Evolutionary conservation across 1,140 invertebrate genomes (phyloP).

Genomic region (Adelges cooleyi): DNA sequence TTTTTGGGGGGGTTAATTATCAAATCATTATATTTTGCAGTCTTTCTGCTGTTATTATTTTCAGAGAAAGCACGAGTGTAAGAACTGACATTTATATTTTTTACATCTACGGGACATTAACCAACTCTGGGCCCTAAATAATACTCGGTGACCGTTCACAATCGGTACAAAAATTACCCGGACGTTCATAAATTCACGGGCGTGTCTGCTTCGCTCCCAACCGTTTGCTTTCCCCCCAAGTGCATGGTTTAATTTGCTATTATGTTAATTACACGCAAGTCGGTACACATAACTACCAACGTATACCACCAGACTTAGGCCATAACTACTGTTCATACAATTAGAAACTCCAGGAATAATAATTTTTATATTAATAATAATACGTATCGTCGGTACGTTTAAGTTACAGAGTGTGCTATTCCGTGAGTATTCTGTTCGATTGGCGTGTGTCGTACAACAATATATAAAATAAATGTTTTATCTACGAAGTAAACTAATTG

Average conservation of each 20-base stretch:
- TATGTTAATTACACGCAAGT: constrained; percentile 17
- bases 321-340: too few species aligned
- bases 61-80: background rate
- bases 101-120: constrained; percentile 26
- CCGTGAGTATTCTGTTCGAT: too few species aligned
- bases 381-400: too few species aligned
- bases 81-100: constrained; percentile 15
- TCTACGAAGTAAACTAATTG: too few species aligned
- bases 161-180: constrained; percentile 21
- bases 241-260: constrained; percentile 23
- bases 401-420: too few species aligned
- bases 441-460: too few species aligned
- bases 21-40: too few species aligned
- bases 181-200: constrained; percentile 21
- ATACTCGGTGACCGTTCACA: constrained; percentile 9
- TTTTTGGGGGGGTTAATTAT: too few species aligned
- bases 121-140: constrained; percentile 6
- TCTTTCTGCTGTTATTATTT: too few species aligned
- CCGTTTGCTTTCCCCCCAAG: background rate
- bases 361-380: too few species aligned
- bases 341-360: too few species aligned
- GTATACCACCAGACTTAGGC: constrained; percentile 5
- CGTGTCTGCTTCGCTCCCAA: background rate
- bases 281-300: background rate
- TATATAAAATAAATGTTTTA: too few species aligned